phyloP scores from a whole-genome alignment of 1,140 invertebrate genomes.

The Cepaea nemoralis region DNA sequence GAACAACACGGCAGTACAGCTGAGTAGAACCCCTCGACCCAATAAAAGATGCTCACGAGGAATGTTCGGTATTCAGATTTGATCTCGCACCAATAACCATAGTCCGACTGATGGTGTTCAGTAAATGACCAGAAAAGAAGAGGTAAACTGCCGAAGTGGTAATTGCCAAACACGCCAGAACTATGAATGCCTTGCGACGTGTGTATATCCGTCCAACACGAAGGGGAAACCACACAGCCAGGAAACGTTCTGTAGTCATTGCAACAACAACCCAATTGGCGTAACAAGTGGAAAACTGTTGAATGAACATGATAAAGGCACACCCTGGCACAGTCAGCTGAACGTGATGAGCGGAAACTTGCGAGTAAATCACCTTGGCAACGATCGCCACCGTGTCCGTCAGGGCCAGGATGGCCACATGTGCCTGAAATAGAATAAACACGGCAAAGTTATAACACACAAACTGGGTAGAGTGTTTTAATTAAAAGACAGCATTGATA shows the following conservation, averaged over 20 bases:
- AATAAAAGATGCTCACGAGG: conserved; percentile 49
- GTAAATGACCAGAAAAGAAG: conserved; percentile 48
- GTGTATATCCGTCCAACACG: conserved; percentile 57
- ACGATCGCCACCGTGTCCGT: conserved; percentile 48
- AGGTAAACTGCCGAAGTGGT: conserved; percentile 44
- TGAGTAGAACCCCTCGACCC: conserved; percentile 56
- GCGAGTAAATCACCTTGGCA: conserved; percentile 48
- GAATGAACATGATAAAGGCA: conserved; percentile 48
- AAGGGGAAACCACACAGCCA: conserved; percentile 63
- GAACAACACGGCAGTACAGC: conserved; percentile 56
- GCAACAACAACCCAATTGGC: conserved; percentile 64
- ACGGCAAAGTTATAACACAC: too few species aligned
- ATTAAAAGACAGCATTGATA: too few species aligned
- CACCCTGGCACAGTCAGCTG: conserved; percentile 47
- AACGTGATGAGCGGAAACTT: conserved; percentile 45
- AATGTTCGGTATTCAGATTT: conserved; percentile 42
- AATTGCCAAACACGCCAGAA: conserved; percentile 48
- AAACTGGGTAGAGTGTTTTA: too few species aligned
- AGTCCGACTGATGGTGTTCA: conserved; percentile 42
- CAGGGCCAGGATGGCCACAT: conserved; percentile 51
- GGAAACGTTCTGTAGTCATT: conserved; percentile 62
- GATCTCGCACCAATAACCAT: conserved; percentile 31
- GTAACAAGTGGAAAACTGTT: conserved; percentile 54
- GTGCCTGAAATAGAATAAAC: conserved; percentile 29
- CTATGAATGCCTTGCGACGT: conserved; percentile 47